These are phyloP conservation scores for Pao palembangensis DNA, from an alignment of 2,113 vertebrate genomes.

Conservation along the genomic window DNA sequence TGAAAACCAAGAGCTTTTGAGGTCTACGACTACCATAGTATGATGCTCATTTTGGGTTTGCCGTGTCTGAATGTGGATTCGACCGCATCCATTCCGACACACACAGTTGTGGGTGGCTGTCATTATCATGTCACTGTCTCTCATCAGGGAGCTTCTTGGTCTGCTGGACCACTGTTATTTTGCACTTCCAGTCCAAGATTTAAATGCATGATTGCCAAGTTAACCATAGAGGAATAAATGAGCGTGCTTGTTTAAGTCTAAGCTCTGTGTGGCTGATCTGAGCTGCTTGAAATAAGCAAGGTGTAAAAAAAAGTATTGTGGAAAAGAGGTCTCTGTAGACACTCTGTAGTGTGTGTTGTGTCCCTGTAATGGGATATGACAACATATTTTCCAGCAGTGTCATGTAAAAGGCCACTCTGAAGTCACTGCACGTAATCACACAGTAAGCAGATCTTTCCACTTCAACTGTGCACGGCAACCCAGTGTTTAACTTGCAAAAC, in stretches of 20 bases:
- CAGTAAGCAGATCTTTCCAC: slow-evolving; percentile 51
- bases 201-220: slow-evolving; percentile 42
- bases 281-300: slow-evolving; percentile 40
- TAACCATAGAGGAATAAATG: slow-evolving; percentile 26
- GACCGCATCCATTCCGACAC: slow-evolving; percentile 46
- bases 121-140: slow-evolving; percentile 51
- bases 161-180: slow-evolving; percentile 31
- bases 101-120: slow-evolving; percentile 50
- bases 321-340: slow-evolving; percentile 27
- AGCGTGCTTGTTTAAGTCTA: slow-evolving; percentile 25
- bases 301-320: slow-evolving; percentile 21
- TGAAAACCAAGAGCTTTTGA: slow-evolving; percentile 24
- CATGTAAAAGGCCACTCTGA: slow-evolving; percentile 41
- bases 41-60: slow-evolving; percentile 20
- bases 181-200: slow-evolving; percentile 47
- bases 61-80: slow-evolving; percentile 37
- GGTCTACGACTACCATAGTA: slow-evolving; percentile 22
- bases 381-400: slow-evolving; percentile 46
- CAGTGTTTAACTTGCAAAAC: slow-evolving; percentile 52
- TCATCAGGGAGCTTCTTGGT: slow-evolving; percentile 35
- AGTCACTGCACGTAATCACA: slow-evolving; percentile 57
- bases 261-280: slow-evolving; percentile 8
- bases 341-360: slow-evolving; percentile 39
- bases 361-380: slow-evolving; percentile 45
- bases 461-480: slow-evolving; percentile 53